Base-by-base conservation (phyloP, 2,888 invertebrate genomes). In the Polymixis flavicincta region DNA sequence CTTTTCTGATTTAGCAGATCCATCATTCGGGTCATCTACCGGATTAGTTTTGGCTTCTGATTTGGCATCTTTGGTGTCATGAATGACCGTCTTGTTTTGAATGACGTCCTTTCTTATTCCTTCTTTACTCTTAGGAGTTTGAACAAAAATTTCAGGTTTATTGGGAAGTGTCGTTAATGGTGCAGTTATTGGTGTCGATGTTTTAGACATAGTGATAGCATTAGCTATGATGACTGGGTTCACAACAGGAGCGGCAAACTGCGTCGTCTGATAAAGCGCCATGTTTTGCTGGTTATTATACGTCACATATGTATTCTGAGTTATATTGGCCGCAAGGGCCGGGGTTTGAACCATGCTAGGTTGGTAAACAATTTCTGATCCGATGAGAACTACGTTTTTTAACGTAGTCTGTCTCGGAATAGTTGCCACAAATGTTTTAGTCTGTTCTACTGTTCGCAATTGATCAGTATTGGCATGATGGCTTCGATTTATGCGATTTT, bases 351-450 rank as follows among this genome's bases (percentile, higher is more conserved):
- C 75, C 11, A 87, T 71, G 77, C 89, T 92, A 8, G 92, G 87
- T 80, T 93, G 91, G 70, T 93, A 94, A 32, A 92, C 88, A 45
- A 93, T 80, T 32, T 93, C 90, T 14, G 93, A 88, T 28, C 92
- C 90, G 71, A 95, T 85, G 13, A 94, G 74, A 22, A 94, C 89
- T 13, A 95, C 88, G 83, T 94, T 95, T 50, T 91, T 90, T 63
- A 91, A 68, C 1, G 87, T 74, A 8, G 90, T 85, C 78, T 84
- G 89, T 71, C 88, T 90, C 9, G 92, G 89, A 28, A 91, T 76
- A 11, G 91, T 52, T 37, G 89, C 80, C 5, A 90, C 78, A 55
- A 89, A 88, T 19, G 91, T 74, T 70, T 88, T 93, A 14, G 87
- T 80, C 57, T 90, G 83, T 65, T 88, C 82, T 28, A 82, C 73